Percentiles rank a stretch among this genome's conserved stretches.
Evolutionary conservation across 2,113 vertebrate genomes (phyloP).

Genomic region (Platichthys stellatus): DNA sequence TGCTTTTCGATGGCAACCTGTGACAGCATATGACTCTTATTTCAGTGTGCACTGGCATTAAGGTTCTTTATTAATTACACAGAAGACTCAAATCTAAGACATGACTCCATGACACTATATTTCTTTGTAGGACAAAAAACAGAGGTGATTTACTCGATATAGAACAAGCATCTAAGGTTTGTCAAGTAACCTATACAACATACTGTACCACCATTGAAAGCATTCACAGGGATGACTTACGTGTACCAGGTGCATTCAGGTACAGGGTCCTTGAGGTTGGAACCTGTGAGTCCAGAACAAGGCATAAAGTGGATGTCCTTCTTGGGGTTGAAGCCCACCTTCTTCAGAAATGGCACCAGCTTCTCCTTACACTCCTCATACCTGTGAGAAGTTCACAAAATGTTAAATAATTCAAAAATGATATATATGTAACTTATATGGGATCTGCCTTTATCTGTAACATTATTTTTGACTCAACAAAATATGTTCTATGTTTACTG

Average conservation of each 20-base stretch:
- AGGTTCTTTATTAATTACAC: too few relatives aligned
- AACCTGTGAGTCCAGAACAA: constrained; percentile 97
- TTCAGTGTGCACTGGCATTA: too few relatives aligned
- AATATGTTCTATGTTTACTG: background rate
- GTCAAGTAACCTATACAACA: background rate
- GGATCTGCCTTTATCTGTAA: background rate
- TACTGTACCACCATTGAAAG: background rate
- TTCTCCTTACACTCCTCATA: constrained; percentile 99
- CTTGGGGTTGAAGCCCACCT: constrained; percentile 99
- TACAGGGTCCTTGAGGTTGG: constrained; percentile 95
- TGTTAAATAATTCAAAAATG: background rate
- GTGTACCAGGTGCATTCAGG: constrained; percentile 95
- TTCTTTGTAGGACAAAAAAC: too few relatives aligned
- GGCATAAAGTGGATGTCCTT: constrained; percentile 99
- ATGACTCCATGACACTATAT: too few relatives aligned
- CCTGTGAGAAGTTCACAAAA: constrained; percentile 72
- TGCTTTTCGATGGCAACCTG: too few relatives aligned
- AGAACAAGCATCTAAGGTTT: background rate
- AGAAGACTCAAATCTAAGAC: too few relatives aligned
- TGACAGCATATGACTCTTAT: too few relatives aligned
- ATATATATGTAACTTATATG: background rate
- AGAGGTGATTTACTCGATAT: background rate
- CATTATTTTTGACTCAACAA: background rate
- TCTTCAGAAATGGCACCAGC: constrained; percentile 98
- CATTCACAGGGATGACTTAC: constrained; percentile 83